Evolutionary conservation across 2,113 vertebrate genomes (phyloP), one percentile per base, ranked within the genome.

Genomic region (Penelope pileata): DNA sequence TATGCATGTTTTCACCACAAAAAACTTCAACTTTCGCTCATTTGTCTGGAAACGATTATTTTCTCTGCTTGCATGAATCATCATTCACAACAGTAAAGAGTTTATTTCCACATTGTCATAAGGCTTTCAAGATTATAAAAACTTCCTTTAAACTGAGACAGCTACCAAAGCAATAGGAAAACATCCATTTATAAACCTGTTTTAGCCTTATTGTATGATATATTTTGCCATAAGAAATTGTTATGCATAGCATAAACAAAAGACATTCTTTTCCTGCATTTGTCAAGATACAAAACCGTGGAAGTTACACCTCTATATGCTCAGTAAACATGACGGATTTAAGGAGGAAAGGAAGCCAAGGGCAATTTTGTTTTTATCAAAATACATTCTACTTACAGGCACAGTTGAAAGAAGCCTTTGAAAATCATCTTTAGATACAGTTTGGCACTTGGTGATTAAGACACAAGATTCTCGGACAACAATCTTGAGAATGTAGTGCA

Each of bases 361-460:
- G 58, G 80, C 64, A 67, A 86, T 90, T 29, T 50, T 9, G 51
- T 42, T 93, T 95, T 60, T 63, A 90, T 77, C 70, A 50, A 96
- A 93, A 86, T 43, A 81, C 73, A 42, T 87, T 91, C 96, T 96
- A 98, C 99, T 97, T 99, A 99, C 99, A 98, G 99, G 99, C 96
- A 99, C 99, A 79, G 99, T 99, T 97, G 99, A 99, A 93, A 99
- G 99, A 96, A 99, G 98, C 98, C 98, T 99, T 97, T 99, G 99
- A 98, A 99, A 99, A 96, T 99, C 99, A 93, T 99, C 99, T 98
- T 99, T 98, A 97, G 99, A 98, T 63, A 99, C 99, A 83, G 99
- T 99, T 98, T 99, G 99, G 98, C 99, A 99, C 99, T 99, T 99
- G 95, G 99, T 99, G 98, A 99, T 99, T 97, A 99, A 98, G 96